Conservation (phyloP, 2,797 vertebrate genomes). For the Phoebastria nigripes region DNA sequence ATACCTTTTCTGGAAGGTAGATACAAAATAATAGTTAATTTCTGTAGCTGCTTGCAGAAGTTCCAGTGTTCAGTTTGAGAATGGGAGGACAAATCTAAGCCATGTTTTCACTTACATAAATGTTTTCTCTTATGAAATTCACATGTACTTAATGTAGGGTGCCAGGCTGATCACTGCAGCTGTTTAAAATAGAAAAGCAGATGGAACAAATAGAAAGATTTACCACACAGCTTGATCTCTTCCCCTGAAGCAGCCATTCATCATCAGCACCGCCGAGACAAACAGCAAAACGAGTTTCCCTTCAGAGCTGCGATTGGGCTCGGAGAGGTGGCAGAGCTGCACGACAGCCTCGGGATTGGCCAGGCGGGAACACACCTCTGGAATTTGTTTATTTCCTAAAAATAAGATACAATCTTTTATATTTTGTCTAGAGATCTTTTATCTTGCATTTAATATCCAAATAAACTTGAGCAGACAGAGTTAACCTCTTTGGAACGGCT, state of each 20-base stretch:
- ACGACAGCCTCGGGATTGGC: slow-evolving; percentile 75
- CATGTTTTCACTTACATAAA: background rate
- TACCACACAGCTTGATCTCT: slow-evolving; percentile 37
- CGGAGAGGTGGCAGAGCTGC: slow-evolving; percentile 25
- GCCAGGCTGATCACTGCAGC: background rate
- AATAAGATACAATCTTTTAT: slow-evolving; percentile 38
- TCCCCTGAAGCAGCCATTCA: slow-evolving; percentile 48
- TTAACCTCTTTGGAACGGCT: slow-evolving; percentile 9
- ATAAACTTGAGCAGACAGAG: background rate
- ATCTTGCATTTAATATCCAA: slow-evolving; percentile 34
- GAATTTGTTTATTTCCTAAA: slow-evolving; percentile 76
- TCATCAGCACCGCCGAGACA: background rate
- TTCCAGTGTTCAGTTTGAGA: background rate
- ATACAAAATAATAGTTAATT: background rate
- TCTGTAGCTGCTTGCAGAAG: background rate
- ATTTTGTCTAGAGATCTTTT: slow-evolving; percentile 18
- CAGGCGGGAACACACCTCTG: slow-evolving; percentile 82
- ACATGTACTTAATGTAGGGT: background rate
- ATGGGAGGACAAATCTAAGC: background rate
- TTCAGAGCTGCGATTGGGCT: slow-evolving; percentile 64
- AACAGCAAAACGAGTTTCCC: slow-evolving; percentile 43
- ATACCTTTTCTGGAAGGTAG: background rate
- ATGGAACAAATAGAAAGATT: slow-evolving; percentile 49
- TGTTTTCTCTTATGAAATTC: slow-evolving; percentile 36
- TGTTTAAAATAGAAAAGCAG: slow-evolving; percentile 58